Conservation (phyloP, 2,888 invertebrate species). For the Cephalotes varians region DNA sequence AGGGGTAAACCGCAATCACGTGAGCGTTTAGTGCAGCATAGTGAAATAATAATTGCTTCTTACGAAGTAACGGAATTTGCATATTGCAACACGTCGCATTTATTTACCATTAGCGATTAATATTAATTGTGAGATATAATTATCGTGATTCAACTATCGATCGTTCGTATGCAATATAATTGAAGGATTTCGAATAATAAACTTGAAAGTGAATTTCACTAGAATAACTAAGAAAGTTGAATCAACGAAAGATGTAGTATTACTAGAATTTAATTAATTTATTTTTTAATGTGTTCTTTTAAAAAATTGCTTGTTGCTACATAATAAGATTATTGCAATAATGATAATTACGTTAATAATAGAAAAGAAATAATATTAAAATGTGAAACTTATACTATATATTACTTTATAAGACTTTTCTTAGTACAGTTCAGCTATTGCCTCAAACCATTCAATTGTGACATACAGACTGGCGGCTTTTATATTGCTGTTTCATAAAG, state of each 20-base stretch:
- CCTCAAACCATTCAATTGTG: conserved; percentile 16
- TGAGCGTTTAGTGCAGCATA: neutral
- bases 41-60: neutral
- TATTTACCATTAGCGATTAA: neutral
- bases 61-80: neutral
- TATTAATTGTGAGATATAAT: neutral
- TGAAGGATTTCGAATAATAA: conserved; percentile 1
- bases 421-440: neutral
- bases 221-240: neutral
- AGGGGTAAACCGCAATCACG: neutral
- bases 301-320: neutral
- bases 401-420: neutral
- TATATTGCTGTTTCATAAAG: conserved; percentile 14
- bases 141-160: neutral
- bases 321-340: neutral
- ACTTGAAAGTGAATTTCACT: neutral
- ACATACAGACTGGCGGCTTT: neutral
- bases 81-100: neutral
- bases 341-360: neutral
- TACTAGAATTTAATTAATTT: neutral
- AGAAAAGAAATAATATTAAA: neutral
- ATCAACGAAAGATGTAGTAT: neutral
- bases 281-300: neutral
- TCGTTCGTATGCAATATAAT: neutral
- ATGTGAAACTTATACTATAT: no score